Evolutionary conservation across 2,888 invertebrate species (phyloP), one percentile per base, ranked within the genome.

Genomic region (Schizaphis graminum): DNA sequence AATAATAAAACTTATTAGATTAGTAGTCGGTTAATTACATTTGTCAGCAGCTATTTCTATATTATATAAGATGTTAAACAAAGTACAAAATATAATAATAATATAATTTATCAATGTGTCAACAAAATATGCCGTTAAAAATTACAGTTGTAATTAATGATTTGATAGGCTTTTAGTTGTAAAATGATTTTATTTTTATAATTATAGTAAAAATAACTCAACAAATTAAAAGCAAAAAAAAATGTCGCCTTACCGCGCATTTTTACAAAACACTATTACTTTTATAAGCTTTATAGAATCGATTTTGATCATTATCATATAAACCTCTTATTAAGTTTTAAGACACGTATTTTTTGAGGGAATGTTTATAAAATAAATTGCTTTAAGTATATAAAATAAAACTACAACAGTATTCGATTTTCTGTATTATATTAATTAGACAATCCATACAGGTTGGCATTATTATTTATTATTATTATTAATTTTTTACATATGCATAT

Each of bases 101-200:
- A 77, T 35, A 35, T 77, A 77, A 77, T 35, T 77, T 77, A 77
- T 77, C 41, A 57, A 89, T 28, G 61, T 89, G 61, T 89, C 61
- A 89, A 44, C 89, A n/a, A 61, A 61, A 28, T 47, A 89, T 61
- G 28, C 44, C 21, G 61, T 28, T 21, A 61, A 28, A 57, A 89
- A 57, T 44, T 26, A 41, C 13, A n/a, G 28, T 89, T 57, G 56
- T 41, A 41, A 41, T 41, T 41, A 56, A 57, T 0, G 16, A 41
- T 44, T 86, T 28, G 7, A 49, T 56, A 89, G 57, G 57, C 28
- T 44, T 89, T 89, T 41, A 57, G 57, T 56, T 56, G 56, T 41
- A 56, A 44, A 7, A n/a, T 35, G 21, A 77, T 77, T 35, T 35
- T 35, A 24, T 77, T 77, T 77, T 77, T 35, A 35, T 35, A 35